These are phyloP conservation scores for Polyploca ridens DNA, from an alignment of 2,888 invertebrate species.

Conservation along the genomic window DNA sequence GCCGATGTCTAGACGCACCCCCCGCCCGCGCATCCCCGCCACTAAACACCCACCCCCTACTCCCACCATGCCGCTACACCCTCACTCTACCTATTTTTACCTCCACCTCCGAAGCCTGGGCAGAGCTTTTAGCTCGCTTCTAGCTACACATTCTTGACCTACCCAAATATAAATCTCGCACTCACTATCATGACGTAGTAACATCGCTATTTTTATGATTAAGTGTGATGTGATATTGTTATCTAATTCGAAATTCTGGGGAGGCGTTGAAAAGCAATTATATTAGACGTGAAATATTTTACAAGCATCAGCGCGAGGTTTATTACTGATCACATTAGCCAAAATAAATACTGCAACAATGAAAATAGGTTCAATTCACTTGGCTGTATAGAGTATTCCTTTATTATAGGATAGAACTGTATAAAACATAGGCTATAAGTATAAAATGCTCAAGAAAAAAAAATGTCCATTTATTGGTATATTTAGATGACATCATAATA, in stretches of 20 bases:
- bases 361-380: neutral
- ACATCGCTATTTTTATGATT: neutral
- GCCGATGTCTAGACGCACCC: slow-evolving; percentile 77
- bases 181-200: neutral
- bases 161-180: slow-evolving; percentile 35
- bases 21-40: slow-evolving; percentile 42
- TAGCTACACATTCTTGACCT: slow-evolving; percentile 58
- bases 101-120: slow-evolving; percentile 64
- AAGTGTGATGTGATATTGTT: too few relatives aligned
- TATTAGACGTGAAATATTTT: neutral
- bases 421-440: neutral
- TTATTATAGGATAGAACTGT: neutral
- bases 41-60: slow-evolving; percentile 36
- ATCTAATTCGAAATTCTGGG: neutral
- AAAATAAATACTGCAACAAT: slow-evolving; percentile 3
- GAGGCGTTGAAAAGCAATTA: neutral
- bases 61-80: slow-evolving; percentile 40
- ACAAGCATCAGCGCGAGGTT: neutral
- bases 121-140: slow-evolving; percentile 41
- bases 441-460: neutral
- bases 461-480: neutral
- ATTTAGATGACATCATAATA: slow-evolving; percentile 9
- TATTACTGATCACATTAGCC: slow-evolving; percentile 10
- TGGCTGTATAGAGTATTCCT: neutral
- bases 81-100: slow-evolving; percentile 65